A percentile compares a stretch with the other conserved stretches of the same genome.
Conservation (phyloP, 2,888 invertebrate species). For the Amiota communis region DNA sequence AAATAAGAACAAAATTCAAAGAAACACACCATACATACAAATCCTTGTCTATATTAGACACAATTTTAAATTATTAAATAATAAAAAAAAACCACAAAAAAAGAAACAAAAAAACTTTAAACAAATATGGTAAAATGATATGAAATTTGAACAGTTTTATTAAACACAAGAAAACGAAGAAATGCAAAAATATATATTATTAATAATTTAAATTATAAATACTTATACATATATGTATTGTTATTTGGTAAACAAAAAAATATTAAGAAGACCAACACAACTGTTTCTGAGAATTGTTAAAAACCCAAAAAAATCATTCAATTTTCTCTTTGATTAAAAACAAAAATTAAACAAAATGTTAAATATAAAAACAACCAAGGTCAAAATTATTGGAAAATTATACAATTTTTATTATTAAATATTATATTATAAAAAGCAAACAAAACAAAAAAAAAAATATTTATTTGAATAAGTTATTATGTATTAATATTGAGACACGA, state of each 20-base stretch:
- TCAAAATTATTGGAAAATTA: constrained; percentile 20
- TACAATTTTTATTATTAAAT: background rate
- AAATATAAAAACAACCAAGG: constrained; percentile 43
- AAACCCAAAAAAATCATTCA: too few species aligned
- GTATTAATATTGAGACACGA: background rate
- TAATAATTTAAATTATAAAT: too few species aligned
- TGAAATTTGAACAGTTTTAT: constrained; percentile 32
- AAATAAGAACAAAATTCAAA: constrained; percentile 31
- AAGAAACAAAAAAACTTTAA: constrained; percentile 39
- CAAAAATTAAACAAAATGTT: constrained; percentile 20
- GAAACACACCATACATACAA: constrained; percentile 49
- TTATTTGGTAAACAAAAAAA: too few species aligned
- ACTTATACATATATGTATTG: too few species aligned
- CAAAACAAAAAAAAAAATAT: constrained; percentile 6
- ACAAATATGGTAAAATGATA: constrained; percentile 30
- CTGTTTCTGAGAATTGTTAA: too few species aligned
- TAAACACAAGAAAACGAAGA: too few species aligned
- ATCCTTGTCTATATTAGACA: constrained; percentile 67
- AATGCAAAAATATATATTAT: too few species aligned
- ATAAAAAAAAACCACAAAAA: constrained; percentile 27
- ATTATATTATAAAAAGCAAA: too few species aligned
- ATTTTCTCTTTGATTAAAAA: background rate
- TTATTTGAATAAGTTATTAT: background rate
- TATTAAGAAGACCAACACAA: too few species aligned
- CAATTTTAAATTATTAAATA: constrained; percentile 47